Evolutionary conservation across 2,113 vertebrate species (phyloP), one percentile per base, ranked within the genome.

Genomic region (Chaenocephalus aceratus): DNA sequence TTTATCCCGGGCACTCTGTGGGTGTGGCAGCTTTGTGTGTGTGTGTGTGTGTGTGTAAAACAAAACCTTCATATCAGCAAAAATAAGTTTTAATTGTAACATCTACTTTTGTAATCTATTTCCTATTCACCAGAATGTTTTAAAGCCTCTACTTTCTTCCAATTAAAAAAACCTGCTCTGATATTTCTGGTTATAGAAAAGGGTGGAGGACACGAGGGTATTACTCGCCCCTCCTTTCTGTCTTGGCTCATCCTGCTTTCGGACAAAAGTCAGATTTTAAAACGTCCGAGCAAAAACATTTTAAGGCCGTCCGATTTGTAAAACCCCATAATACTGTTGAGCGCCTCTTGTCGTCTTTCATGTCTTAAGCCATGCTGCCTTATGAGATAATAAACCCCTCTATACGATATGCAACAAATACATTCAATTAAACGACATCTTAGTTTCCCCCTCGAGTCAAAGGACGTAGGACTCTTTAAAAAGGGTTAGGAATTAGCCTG

Each of bases 331-430:
- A 44, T 72, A 60, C 72, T 60, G 74, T 51, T 48, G 60, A 75
- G 72, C 45, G 12, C 82, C 82, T 88, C 68, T 82, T 2, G 49
- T 75, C 68, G 34, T 91, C 86, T 70, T 89, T 73, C 79, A 84
- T 87, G 89, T 94, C 90, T 92, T 92, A 92, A 89, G 78, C 93
- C 93, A 91, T 84, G 82, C 92, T 94, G 93, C 93, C 93, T 94
- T 94, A 94, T 84, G 84, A 87, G 79, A 88, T 82, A 71, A 83
- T 21, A 62, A 59, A 82, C 73, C 77, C 77, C 76, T 85, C 79
- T 75, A 52, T 51, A 79, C 44, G 70, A 88, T 87, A 78, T 86
- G 88, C 89, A 78, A 71, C 49, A 75, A 64, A 52, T 52, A 65
- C 76, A 51, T 41, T 18, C 58, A 18, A 26, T 75, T 12, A 64